Base-by-base conservation (phyloP, 2,888 invertebrate species). In the Drosophila fulvimacula region DNA sequence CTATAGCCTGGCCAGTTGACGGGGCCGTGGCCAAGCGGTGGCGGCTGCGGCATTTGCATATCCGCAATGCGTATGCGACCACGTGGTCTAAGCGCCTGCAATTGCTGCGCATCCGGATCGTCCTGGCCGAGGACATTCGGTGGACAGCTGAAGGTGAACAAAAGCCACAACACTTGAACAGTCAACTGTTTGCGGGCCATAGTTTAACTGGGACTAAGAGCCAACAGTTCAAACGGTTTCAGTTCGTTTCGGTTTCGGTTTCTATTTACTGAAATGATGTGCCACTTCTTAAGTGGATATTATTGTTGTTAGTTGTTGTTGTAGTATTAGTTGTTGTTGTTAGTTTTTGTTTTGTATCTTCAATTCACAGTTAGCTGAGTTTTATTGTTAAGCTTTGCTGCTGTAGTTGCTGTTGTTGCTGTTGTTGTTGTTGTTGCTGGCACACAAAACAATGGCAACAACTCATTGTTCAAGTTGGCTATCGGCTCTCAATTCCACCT, bases 41-140 rank as follows among this genome's bases (percentile, higher is more conserved):
- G 24, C 34, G 56, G 61, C 4, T 46, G 60, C 21, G 57, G 52
- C 49, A 63, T 24, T 41, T 73, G 73, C 73, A 85, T 66, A 17
- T 83, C 81, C 7, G 79, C 68, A 65, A 89, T 84, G 24, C 85
- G 85, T 75, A 89, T 72, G 49, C 85, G 85, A 24, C 88, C 85
- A 27, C 85, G 68, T 1, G 82, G 79, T 0, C 79, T 67, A 1
- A 65, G 82, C 6, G 72, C 57, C 44, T 75, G 74, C 51, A 88
- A 59, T 49, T 87, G 76, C n/a, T 78, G 82, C 4, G 79, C 73
- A 11, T 62, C 66, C 1, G 79, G 63, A 4, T 66, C 74, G 3
- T 38, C 36, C 39, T 74, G 68, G 13, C 34, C 62, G 39, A 66
- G 66, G 39, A 55, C 15, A 3, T 21, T 55, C 10, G 27, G 48